Evolutionary conservation across 2,797 vertebrate species (phyloP).

Genomic region (Sternotherus odoratus): DNA sequence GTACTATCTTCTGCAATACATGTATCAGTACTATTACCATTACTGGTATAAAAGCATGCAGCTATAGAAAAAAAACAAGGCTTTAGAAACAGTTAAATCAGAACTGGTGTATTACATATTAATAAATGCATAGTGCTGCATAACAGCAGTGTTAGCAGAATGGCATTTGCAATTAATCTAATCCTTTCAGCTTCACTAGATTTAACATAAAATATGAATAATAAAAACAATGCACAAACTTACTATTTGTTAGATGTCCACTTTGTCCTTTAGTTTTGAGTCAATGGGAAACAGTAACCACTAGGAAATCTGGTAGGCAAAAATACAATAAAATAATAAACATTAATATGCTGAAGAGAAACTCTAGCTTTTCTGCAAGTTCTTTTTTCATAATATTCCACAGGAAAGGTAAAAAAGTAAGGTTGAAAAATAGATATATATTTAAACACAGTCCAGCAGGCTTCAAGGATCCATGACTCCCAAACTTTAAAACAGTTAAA

Average conservation of each 20-base stretch:
- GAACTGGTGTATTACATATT: constrained; percentile 43
- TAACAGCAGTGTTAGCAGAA: constrained; percentile 14
- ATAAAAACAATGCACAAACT: constrained; percentile 74
- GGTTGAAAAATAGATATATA: constrained; percentile 77
- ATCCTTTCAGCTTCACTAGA: constrained; percentile 46
- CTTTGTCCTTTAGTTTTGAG: constrained; percentile 65
- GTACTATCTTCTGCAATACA: constrained; percentile 35
- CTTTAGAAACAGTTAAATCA: constrained; percentile 57
- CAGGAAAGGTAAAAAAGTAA: constrained; percentile 68
- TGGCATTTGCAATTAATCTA: constrained; percentile 40
- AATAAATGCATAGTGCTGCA: constrained; percentile 44
- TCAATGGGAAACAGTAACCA: constrained; percentile 67
- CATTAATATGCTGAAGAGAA: constrained; percentile 75
- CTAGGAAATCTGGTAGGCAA: constrained; percentile 75
- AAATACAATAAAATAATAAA: constrained; percentile 72
- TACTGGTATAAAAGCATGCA: background rate
- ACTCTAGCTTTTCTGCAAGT: constrained; percentile 70
- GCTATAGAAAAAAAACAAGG: constrained; percentile 32
- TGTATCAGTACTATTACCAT: constrained; percentile 1
- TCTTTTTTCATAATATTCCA: constrained; percentile 74
- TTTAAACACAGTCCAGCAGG: constrained; percentile 76
- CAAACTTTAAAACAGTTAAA: constrained; percentile 78
- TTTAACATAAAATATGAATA: constrained; percentile 35
- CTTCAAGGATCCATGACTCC: constrained; percentile 78
- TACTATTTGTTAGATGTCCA: constrained; percentile 75